phyloP scores from a whole-genome alignment of 2,888 invertebrate species.

The Muschampia plurimacula region DNA sequence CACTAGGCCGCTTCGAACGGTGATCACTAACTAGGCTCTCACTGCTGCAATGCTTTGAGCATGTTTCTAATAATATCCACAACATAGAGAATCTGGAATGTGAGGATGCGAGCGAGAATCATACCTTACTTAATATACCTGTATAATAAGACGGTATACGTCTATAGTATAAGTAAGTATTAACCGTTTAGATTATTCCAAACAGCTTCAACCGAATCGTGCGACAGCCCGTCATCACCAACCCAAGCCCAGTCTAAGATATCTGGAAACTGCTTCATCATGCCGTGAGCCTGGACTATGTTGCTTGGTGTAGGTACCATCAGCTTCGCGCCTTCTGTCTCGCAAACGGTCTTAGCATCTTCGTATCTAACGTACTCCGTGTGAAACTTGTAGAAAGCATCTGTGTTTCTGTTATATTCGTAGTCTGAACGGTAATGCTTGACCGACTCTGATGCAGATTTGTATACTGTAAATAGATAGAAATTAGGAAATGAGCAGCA shows the following conservation, averaged over 20 bases:
- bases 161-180: no score
- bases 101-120: no score
- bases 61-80: no score
- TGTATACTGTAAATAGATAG: no score
- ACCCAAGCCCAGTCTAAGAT: constrained; percentile 59
- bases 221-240: constrained; percentile 53
- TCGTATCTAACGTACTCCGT: constrained; percentile 47
- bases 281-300: constrained; percentile 57
- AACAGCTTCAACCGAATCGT: constrained; percentile 56
- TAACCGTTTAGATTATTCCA: background rate
- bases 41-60: no score
- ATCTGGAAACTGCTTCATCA: constrained; percentile 68
- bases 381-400: constrained; percentile 72
- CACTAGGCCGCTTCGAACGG: no score
- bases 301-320: constrained; percentile 58
- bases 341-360: constrained; percentile 48
- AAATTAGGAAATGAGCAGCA: no score
- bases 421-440: constrained; percentile 65
- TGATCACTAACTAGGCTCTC: no score
- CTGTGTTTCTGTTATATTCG: constrained; percentile 58
- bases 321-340: constrained; percentile 58
- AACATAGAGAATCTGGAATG: no score
- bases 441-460: constrained; percentile 18
- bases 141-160: no score
- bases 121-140: no score